A percentile compares a stretch with the other conserved stretches of the same genome.
These are phyloP conservation scores for Apodemia duryi DNA, from an alignment of 2,888 invertebrate genomes.

Conservation along the genomic window DNA sequence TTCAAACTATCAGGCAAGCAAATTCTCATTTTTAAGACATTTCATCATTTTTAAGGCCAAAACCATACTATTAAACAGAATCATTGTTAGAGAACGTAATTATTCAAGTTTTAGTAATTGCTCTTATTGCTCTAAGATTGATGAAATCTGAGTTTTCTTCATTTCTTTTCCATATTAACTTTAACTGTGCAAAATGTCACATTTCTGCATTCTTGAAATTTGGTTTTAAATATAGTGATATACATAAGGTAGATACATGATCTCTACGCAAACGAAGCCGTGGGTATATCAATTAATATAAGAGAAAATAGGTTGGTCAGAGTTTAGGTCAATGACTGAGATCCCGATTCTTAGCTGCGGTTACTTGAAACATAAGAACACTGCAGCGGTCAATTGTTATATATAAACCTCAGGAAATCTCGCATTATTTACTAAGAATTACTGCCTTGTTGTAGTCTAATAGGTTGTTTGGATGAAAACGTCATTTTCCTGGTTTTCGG, in stretches of 20 bases:
- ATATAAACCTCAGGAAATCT: slow-evolving; percentile 34
- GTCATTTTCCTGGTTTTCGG: background rate
- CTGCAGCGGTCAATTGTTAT: slow-evolving; percentile 47
- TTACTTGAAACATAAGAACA: slow-evolving; percentile 67
- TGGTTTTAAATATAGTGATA: too few species aligned
- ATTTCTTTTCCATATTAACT: too few species aligned
- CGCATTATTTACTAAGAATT: background rate
- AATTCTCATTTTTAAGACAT: too few species aligned
- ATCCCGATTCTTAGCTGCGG: slow-evolving; percentile 50
- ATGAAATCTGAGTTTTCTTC: too few species aligned
- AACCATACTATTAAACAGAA: too few species aligned
- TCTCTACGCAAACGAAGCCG: background rate
- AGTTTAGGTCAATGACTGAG: slow-evolving; percentile 61
- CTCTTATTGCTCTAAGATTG: too few species aligned
- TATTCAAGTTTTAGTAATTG: too few species aligned
- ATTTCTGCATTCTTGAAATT: too few species aligned
- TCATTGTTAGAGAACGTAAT: too few species aligned
- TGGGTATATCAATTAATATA: slow-evolving; percentile 8
- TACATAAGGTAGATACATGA: background rate
- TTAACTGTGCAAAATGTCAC: too few species aligned
- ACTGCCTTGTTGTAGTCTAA: background rate
- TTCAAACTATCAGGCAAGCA: too few species aligned
- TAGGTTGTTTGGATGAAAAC: background rate
- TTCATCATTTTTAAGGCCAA: too few species aligned
- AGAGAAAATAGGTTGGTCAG: slow-evolving; percentile 55